Conservation (phyloP, 2,797 vertebrate species). For the Acanthurus leucopareius region DNA sequence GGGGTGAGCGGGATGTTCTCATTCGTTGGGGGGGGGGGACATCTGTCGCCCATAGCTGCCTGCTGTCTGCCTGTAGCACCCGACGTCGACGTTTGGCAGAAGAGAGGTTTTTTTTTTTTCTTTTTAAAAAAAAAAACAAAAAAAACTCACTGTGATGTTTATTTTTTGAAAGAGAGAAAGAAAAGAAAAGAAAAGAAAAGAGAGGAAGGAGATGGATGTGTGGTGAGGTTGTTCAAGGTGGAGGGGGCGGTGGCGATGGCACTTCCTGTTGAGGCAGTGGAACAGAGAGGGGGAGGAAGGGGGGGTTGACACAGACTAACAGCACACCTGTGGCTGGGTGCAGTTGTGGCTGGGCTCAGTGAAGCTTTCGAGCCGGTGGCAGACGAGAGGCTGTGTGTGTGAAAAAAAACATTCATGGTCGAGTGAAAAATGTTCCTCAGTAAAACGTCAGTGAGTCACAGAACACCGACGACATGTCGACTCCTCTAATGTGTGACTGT, state of each 20-base stretch:
- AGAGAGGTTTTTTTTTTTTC: slow-evolving; percentile 3
- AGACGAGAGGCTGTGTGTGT: not conserved
- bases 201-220: slow-evolving; percentile 55
- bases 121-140: no score
- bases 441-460: slow-evolving; percentile 10
- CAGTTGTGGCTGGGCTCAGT: slow-evolving; percentile 36
- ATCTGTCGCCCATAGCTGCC: slow-evolving; percentile 53
- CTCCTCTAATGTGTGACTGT: slow-evolving; percentile 4
- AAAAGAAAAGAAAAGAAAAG: slow-evolving; percentile 40
- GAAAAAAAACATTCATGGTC: slow-evolving; percentile 28
- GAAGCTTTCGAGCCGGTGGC: slow-evolving; percentile 37
- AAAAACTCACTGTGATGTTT: slow-evolving; percentile 32
- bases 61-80: slow-evolving; percentile 59
- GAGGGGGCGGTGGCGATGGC: not conserved
- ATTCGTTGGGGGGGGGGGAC: slow-evolving; percentile 11
- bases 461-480: not conserved
- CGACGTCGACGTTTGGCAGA: slow-evolving; percentile 33
- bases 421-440: slow-evolving; percentile 25
- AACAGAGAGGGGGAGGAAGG: slow-evolving; percentile 16
- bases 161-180: slow-evolving; percentile 40
- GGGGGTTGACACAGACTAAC: slow-evolving; percentile 22
- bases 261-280: slow-evolving; percentile 72
- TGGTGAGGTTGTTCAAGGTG: slow-evolving; percentile 29
- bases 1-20: slow-evolving; percentile 16
- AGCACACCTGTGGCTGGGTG: slow-evolving; percentile 62